Conservation (phyloP, 2,888 invertebrate species). For the Pachydiplax longipennis region DNA sequence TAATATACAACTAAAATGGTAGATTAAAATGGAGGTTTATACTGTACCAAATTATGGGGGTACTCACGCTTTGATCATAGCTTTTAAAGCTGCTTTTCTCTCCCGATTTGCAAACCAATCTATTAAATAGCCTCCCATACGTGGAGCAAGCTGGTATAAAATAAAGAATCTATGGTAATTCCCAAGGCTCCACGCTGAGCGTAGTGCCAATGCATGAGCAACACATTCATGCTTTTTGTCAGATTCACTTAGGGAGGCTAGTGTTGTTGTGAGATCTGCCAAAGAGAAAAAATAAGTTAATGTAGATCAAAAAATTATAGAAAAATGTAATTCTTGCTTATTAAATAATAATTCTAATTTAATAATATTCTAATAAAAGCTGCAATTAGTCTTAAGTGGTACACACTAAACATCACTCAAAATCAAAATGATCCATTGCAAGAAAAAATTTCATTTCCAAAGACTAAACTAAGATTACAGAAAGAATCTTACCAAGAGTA, state of each 20-base stretch:
- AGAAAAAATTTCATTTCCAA: background rate
- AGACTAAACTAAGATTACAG: background rate
- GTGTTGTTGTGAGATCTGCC: constrained; percentile 91
- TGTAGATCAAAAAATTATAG: constrained; percentile 40
- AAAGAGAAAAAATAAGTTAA: constrained; percentile 51
- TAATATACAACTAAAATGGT: background rate
- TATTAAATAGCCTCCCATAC: constrained; percentile 96
- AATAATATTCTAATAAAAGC: too few species aligned
- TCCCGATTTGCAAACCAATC: constrained; percentile 98
- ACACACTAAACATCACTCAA: too few species aligned
- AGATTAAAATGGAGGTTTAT: background rate
- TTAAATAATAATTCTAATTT: constrained; percentile 45
- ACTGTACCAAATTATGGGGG: background rate
- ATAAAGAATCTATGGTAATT: constrained; percentile 94
- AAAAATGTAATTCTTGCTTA: background rate
- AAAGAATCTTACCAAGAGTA: constrained; percentile 78
- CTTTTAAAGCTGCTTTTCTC: constrained; percentile 88
- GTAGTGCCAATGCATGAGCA: constrained; percentile 83
- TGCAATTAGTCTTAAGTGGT: too few species aligned
- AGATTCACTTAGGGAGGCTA: constrained; percentile 78
- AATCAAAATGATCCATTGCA: background rate
- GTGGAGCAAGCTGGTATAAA: constrained; percentile 86
- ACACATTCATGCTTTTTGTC: constrained; percentile 85
- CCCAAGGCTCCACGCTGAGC: constrained; percentile 91
- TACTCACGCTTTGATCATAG: constrained; percentile 97